Evolutionary conservation across 2,797 vertebrate genomes (phyloP), one percentile per base, ranked within the genome.

Genomic region (Crenuchus spilurus): DNA sequence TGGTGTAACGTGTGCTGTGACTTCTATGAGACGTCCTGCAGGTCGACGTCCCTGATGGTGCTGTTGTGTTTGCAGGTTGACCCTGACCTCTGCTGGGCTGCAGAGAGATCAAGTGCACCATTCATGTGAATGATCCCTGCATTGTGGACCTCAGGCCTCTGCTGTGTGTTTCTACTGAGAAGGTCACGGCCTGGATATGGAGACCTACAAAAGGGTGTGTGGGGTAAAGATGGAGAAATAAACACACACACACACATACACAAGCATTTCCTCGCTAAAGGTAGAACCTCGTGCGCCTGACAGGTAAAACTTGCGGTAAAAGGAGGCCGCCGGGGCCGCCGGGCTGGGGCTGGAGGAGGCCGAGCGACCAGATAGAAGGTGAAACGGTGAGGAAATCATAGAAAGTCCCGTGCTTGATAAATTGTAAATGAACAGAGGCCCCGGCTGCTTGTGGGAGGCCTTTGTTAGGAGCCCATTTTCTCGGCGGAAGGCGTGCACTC

Each of bases 301-400:
- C 74, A 85, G 78, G 70, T 71, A 14, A 86, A 87, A 84, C 83
- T 88, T 81, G 86, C 87, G 80, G 77, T 83, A 77, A 84, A 83
- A 55, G 54, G 73, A 76, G 55, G 68, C 75, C 78, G 70, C 2
- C 20, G 26, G 55, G 85, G 72, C 74, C 70, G 80, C 78, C 78
- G 68, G 74, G 67, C 68, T 80, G 76, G 11, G 68, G 58, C 31
- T 24, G 49, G 58, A 68, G 79, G 39, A 68, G 76, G 62, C 72
- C 58, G 60, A 52, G 52, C 79, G 87, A 84, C 81, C 87, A 91
- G 88, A 92, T 88, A 87, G 87, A 83, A 91, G 89, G 88, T 88
- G 89, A 91, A 93, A 91, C 90, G 89, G 89, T 91, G 90, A 92
- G 88, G 90, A 91, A 93, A 92, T 92, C 86, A 81, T 87, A 85